phyloP scores from a whole-genome alignment of 2,113 vertebrate genomes.

The Perognathus longimembris region DNA sequence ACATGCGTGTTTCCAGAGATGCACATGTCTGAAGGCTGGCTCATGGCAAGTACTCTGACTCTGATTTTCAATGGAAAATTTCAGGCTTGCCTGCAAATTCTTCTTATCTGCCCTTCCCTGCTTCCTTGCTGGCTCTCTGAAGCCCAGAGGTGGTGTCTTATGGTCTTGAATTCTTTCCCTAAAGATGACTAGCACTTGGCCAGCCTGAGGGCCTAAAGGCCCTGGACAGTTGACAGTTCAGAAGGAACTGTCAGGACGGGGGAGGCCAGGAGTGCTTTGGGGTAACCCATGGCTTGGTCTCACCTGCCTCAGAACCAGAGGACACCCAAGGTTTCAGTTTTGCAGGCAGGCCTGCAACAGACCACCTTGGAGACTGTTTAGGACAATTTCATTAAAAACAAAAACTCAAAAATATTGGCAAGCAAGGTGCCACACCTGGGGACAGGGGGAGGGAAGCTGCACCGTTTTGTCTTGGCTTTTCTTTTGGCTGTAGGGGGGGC shows the following conservation, averaged over 20 bases:
- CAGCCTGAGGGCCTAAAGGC: neutral
- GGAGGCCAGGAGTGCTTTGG: neutral
- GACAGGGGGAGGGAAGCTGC: neutral
- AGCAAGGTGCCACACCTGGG: neutral
- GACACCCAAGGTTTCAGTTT: neutral
- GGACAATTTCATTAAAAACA: neutral
- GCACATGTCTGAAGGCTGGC: neutral
- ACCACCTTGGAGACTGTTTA: neutral
- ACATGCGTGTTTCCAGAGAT: neutral
- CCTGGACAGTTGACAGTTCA: neutral
- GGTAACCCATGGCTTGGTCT: neutral
- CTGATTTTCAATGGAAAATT: neutral
- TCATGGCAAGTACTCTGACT: neutral
- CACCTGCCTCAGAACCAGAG: neutral
- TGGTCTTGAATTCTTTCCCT: slow-evolving; percentile 38
- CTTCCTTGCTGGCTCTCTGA: neutral
- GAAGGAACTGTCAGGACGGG: neutral
- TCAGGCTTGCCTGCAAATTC: slow-evolving; percentile 17
- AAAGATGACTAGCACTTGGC: slow-evolving; percentile 46
- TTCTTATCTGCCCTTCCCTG: neutral
- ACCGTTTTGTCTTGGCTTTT: slow-evolving; percentile 57
- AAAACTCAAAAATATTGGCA: neutral
- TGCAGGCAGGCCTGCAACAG: neutral
- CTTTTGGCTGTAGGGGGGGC: slow-evolving; percentile 4
- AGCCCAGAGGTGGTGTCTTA: neutral